Evolutionary conservation across 2,113 vertebrate species (phyloP).

Genomic region (Amblyornis subalaris): DNA sequence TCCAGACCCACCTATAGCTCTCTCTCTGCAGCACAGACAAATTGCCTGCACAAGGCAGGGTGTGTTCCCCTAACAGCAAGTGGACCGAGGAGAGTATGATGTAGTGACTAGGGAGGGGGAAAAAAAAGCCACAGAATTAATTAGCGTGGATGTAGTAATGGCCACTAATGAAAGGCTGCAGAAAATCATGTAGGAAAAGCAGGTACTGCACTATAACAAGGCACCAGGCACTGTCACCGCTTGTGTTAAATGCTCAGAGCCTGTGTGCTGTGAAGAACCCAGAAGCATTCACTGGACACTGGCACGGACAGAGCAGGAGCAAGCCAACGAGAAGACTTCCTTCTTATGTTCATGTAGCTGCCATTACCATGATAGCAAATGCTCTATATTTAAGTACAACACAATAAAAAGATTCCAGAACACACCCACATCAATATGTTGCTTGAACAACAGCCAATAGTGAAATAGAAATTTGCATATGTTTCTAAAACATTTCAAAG

Average conservation of each 20-base stretch:
- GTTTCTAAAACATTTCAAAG: neutral
- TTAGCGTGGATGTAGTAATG: neutral
- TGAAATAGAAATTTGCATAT: neutral
- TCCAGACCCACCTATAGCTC: neutral
- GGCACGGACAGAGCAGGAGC: neutral
- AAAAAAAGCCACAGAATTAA: neutral
- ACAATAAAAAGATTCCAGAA: neutral
- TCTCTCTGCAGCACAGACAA: neutral
- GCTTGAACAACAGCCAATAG: neutral
- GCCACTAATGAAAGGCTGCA: neutral
- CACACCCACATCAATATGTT: neutral
- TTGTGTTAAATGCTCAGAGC: neutral
- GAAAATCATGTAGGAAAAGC: neutral
- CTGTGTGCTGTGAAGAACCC: neutral
- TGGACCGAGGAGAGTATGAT: neutral
- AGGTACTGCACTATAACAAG: neutral
- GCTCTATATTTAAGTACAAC: neutral
- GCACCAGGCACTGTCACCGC: neutral
- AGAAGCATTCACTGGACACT: neutral
- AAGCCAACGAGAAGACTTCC: neutral
- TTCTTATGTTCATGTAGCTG: neutral
- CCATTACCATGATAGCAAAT: neutral
- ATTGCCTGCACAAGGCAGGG: neutral
- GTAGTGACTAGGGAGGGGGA: neutral
- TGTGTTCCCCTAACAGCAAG: neutral